phyloP scores from a whole-genome alignment of 2,113 vertebrate genomes.

The Daboia siamensis region DNA sequence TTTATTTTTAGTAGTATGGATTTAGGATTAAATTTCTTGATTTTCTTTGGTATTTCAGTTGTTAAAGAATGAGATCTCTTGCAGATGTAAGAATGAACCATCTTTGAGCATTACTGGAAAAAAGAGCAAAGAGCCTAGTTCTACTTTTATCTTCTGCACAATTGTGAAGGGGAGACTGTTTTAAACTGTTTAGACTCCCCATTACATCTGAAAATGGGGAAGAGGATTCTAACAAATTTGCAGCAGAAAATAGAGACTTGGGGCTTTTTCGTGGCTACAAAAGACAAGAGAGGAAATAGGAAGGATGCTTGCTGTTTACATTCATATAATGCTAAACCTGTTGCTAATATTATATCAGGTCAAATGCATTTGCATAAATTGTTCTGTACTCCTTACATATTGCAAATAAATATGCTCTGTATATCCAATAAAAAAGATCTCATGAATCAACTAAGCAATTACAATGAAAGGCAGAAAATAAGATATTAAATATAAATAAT shows the following conservation, averaged over 20 bases:
- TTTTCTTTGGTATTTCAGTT: not conserved
- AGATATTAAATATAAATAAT: not conserved
- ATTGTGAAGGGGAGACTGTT: not conserved
- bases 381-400: not conserved
- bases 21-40: not conserved
- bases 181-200: not conserved
- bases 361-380: not conserved
- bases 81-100: not conserved
- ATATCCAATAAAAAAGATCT: not conserved
- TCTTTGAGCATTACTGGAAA: not conserved
- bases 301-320: not conserved
- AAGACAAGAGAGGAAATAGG: not conserved
- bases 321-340: not conserved
- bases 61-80: not conserved
- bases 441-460: not conserved
- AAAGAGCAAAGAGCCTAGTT: not conserved
- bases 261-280: not conserved
- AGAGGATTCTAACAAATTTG: not conserved
- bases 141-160: not conserved
- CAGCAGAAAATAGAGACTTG: not conserved
- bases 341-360: not conserved
- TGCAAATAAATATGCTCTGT: not conserved
- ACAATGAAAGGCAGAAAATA: not conserved
- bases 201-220: not conserved
- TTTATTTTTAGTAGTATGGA: constrained; percentile 2